Conservation (phyloP, 2,888 invertebrate species). For the Ophraella communa region DNA sequence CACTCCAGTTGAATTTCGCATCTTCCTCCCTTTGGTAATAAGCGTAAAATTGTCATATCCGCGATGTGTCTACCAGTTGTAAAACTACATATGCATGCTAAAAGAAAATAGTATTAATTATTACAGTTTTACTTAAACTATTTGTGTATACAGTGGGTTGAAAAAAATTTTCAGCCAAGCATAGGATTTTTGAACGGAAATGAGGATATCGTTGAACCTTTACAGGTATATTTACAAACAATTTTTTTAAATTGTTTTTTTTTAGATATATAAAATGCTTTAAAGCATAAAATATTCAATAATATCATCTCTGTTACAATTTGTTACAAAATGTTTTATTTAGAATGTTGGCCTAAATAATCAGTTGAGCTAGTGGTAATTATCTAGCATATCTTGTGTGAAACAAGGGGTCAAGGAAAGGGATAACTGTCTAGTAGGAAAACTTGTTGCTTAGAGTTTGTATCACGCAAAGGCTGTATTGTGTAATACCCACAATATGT, state of each 20-base stretch:
- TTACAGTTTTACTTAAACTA: no score
- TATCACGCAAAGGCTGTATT: conserved; percentile 7
- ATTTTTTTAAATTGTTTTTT: no score
- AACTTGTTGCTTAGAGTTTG: conserved; percentile 8
- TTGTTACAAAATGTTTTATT: no score
- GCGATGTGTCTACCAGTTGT: not conserved
- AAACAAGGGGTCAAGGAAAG: conserved; percentile 6
- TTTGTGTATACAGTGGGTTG: not conserved
- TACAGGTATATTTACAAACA: not conserved
- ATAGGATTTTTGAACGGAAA: not conserved
- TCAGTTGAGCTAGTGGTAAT: no score
- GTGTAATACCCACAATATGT: conserved; percentile 1
- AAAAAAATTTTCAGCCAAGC: not conserved
- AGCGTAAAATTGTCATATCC: not conserved
- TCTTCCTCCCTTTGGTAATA: not conserved
- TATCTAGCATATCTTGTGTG: no score
- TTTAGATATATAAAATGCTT: no score
- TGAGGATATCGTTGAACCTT: not conserved
- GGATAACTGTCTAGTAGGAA: not conserved
- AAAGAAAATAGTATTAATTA: no score
- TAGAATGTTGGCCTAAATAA: no score
- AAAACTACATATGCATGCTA: not conserved
- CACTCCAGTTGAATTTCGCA: not conserved
- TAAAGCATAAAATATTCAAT: no score
- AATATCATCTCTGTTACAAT: no score